Evolutionary conservation across 2,113 vertebrate genomes (phyloP), one percentile per base, ranked within the genome.

Genomic region (Alligator mississippiensis): DNA sequence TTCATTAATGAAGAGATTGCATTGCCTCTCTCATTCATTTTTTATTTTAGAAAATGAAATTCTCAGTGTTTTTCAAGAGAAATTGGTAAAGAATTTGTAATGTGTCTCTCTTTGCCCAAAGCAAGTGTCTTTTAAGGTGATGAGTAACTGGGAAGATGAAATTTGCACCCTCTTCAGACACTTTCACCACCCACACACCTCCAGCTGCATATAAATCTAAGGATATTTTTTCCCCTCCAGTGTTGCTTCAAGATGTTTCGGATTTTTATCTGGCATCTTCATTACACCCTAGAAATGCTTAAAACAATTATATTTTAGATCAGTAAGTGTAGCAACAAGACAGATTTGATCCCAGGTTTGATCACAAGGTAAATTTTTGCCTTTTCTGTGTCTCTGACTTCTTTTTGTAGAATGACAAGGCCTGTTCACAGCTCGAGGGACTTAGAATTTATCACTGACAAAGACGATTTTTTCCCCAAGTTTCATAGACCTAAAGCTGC

Each of bases 61-160:
- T 94, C 16, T 89, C 85, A 77, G 22, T 30, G 4, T 60, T 93
- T 93, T 97, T 75, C 66, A 54, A 70, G 82, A 93, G 64, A 90
- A 87, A 83, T 89, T 13, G 5, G 84, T 94, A 78, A 94, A 86
- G 93, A 90, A 90, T 93, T 91, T 91, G 91, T 95, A 88, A 54
- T 85, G 22, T 89, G 75, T 74, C 47, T 94, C 74, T 89, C 81
- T 93, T 70, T 96, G 92, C 94, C 93, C 74, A 80, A 63, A 95
- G 96, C 95, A 95, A 96, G 92, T 78, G 93, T 96, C 92, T 95
- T 83, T 92, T 89, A 95, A 92, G 91, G 94, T 96, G 97, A 97
- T 97, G 82, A 96, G 97, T 95, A 66, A 91, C 90, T 74, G 70
- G 76, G 57, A 84, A 96, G 95, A 96, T 93, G 87, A 96, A 91